Base-by-base conservation (phyloP, 2,888 invertebrate genomes). In the Athrips mouffetella region DNA sequence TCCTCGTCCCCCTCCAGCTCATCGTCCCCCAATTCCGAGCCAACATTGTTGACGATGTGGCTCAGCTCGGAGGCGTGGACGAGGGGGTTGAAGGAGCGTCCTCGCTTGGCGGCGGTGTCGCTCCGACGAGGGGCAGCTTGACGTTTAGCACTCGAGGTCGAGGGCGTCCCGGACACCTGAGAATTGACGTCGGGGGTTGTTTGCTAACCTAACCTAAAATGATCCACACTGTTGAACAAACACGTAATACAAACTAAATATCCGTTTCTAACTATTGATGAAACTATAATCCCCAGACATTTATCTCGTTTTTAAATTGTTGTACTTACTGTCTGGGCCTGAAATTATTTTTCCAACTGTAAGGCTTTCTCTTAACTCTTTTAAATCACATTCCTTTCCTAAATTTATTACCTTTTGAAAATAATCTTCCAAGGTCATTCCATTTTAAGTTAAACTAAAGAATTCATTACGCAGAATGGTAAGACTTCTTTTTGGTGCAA, bases 381-480 rank as follows among this genome's bases (percentile, higher is more conserved):
- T 25, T 15, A 50, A 23, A 8, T 42, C 41, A 20, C 39, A 44
- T 8, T 13, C 35, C 6, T 23, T 16, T n/a, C 16, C 31, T n/a
- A 40, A 13, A 29, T 48, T 48, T 18, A 30, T 50, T 8, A 44
- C n/a, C 10, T 37, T 40, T 7, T 31, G 30, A 13, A 42, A 47
- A 20, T 45, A 52, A 2, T 44, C 42, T 7, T 47, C 45, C 6
- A 49, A 29, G 1, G 13, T 18, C 25, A 21, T n/a, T 3, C 23
- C 23, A 3, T 18, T n/a, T 23, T 45, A 21, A 16, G 29, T 25
- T 1, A 31, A 21, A 11, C 11, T 20, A 23, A 45, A 45, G 6
- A 45, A 45, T 7, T 45, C 21, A 8, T 45, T 33, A 18, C 45
- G 4, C 2, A 23, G n/a, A 7, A 21, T 33, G 7, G 20, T 20